Evolutionary conservation across 2,113 vertebrate species (phyloP).

Genomic region (Tragelaphus buxtoni): DNA sequence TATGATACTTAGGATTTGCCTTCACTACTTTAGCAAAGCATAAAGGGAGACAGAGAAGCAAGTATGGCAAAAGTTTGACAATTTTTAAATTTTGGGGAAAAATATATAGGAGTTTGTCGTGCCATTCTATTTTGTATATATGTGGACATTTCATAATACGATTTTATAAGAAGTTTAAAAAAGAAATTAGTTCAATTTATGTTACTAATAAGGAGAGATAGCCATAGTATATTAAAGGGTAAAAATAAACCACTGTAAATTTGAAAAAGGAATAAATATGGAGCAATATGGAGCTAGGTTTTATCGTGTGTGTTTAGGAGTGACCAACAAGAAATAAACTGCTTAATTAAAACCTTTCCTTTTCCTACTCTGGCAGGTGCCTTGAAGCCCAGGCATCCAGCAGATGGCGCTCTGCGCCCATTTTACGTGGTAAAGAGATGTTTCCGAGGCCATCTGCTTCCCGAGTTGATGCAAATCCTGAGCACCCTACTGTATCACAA

Average conservation of each 20-base stretch:
- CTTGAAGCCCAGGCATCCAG: background rate
- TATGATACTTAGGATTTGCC: background rate
- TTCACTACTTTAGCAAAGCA: background rate
- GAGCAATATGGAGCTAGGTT: background rate
- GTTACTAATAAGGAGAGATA: background rate
- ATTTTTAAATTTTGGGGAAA: background rate
- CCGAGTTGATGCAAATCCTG: too few species aligned
- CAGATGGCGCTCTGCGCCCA: constrained; percentile 72
- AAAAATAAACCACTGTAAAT: background rate
- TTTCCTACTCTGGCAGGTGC: background rate
- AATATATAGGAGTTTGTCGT: background rate
- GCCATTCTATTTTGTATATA: background rate
- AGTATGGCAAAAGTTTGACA: background rate
- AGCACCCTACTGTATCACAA: background rate
- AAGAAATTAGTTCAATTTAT: background rate
- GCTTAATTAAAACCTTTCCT: background rate
- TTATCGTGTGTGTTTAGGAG: background rate
- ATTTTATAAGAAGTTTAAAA: background rate
- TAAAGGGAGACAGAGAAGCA: background rate
- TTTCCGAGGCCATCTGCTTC: rapidly evolving
- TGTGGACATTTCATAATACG: background rate
- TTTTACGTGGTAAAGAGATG: rapidly evolving
- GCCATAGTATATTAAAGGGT: background rate
- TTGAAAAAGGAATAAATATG: background rate
- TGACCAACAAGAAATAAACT: background rate